Evolutionary conservation across 1,140 invertebrate genomes (phyloP), one percentile per base, ranked within the genome.

Genomic region (Zaprionus ornatus): DNA sequence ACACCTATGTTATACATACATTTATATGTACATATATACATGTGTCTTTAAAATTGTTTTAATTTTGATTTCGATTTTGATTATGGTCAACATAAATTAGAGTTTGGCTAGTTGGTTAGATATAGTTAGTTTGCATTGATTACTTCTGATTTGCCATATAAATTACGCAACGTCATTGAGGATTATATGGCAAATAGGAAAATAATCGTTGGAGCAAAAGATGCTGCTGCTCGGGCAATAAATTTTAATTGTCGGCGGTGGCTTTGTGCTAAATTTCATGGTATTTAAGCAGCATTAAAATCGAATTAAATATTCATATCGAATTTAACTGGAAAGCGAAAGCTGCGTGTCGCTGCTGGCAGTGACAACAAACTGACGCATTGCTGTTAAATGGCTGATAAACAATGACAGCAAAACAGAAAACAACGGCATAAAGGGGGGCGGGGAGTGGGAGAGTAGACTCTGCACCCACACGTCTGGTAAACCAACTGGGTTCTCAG

Each of bases 301-400:
- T 77, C 29, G 71, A 74, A 84, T 84, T 68, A 78, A 81, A 85
- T 71, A 85, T 84, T 84, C 82, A 84, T 85, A 56, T 50, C 15
- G 68, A 59, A 74, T 65, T 78, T 68, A 71, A 71, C 74, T 37
- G 59, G 52, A 75, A 63, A 25, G 17, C 37, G 45, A 37, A 59
- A 21, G 40, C 40, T 7, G 7, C 40, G 40, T 45, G n/a, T 45
- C n/a, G n/a, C n/a, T 17, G n/a, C 40, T 19, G 25, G 50, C 37
- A 75, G 42, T 32, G 52, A 71, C 55, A 76, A 61, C 60, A 70
- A 83, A 67, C 74, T 84, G 82, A 73, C 82, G 76, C 82, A 78
- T 78, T 85, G 68, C 69, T 65, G 59, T 80, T 71, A 80, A 84
- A 84, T 84, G 82, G 65, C 77, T 77, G 78, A 77, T 74, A 74